Evolutionary conservation across 1,140 invertebrate genomes (phyloP).

Genomic region (Laodelphax striatellus): DNA sequence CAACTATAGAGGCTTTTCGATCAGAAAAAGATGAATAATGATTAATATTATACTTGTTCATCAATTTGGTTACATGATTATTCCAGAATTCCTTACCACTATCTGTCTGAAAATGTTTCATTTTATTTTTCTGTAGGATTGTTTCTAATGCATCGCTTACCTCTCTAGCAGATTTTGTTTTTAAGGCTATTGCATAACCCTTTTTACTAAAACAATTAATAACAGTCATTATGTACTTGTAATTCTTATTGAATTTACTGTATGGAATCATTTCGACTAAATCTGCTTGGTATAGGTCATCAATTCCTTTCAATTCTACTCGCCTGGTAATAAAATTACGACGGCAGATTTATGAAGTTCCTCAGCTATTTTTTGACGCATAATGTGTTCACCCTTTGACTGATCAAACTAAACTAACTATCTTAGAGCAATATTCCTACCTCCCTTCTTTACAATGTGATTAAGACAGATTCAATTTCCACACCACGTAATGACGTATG

Average conservation of each 20-base stretch:
- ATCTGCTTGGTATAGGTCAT: slow-evolving; percentile 20
- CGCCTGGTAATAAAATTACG: slow-evolving; percentile 13
- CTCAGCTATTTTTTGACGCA: slow-evolving; percentile 1
- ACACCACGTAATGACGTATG: too few species aligned
- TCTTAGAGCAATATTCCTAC: too few species aligned
- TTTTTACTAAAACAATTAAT: slow-evolving; percentile 37
- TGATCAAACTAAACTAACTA: too few species aligned
- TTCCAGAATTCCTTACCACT: slow-evolving; percentile 34
- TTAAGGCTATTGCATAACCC: slow-evolving; percentile 33
- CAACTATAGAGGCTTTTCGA: slow-evolving; percentile 35
- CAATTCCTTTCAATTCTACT: slow-evolving; percentile 14
- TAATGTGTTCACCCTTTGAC: too few species aligned
- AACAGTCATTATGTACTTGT: slow-evolving; percentile 33
- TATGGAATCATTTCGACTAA: slow-evolving; percentile 26
- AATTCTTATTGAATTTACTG: slow-evolving; percentile 29
- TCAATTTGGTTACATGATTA: slow-evolving; percentile 23
- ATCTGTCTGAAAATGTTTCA: slow-evolving; percentile 34
- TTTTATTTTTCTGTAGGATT: slow-evolving; percentile 6
- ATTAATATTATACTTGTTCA: slow-evolving; percentile 31
- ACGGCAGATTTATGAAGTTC: slow-evolving; percentile 20
- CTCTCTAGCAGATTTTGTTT: slow-evolving; percentile 32
- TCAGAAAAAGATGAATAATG: slow-evolving; percentile 32
- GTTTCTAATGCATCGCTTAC: slow-evolving; percentile 24
- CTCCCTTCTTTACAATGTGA: too few species aligned
- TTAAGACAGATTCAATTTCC: too few species aligned